A percentile compares a stretch with the other conserved stretches of the same genome.
phyloP scores from a whole-genome alignment of 2,113 vertebrate genomes.

The Strix aluco region DNA sequence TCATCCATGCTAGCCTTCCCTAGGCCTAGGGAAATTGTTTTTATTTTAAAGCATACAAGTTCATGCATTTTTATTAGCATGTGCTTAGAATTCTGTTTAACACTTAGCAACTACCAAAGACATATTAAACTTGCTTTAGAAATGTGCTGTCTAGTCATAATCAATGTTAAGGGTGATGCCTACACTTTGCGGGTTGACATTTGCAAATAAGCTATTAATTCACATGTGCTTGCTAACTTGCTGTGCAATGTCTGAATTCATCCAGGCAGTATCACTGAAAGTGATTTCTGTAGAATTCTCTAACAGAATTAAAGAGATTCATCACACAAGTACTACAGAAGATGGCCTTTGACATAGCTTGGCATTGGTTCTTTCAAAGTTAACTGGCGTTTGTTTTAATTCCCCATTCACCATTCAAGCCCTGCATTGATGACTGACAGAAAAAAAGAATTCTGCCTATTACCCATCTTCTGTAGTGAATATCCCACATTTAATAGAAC shows the following conservation, averaged over 20 bases:
- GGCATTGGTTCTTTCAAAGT: not conserved
- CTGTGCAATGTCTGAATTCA: not conserved
- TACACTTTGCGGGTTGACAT: not conserved
- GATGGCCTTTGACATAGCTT: not conserved
- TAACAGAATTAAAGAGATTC: not conserved
- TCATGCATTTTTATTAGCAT: constrained; percentile 15
- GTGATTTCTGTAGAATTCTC: not conserved
- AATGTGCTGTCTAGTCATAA: not conserved
- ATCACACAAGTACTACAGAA: not conserved
- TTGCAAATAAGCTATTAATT: constrained; percentile 45
- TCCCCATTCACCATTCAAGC: not conserved
- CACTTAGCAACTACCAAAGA: constrained; percentile 4
- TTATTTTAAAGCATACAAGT: not conserved
- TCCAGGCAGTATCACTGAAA: not conserved
- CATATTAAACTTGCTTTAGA: not conserved
- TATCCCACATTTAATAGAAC: not conserved
- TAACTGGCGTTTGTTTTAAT: not conserved
- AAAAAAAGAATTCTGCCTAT: not conserved
- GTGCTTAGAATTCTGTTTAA: constrained; percentile 18
- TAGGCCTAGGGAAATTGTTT: not conserved
- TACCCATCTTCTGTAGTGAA: not conserved
- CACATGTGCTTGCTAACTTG: not conserved
- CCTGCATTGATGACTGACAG: not conserved
- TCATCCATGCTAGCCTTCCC: not conserved
- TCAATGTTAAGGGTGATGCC: not conserved